Base-by-base conservation (phyloP, 2,888 invertebrate genomes). In the Eutolmus rufibarbis region DNA sequence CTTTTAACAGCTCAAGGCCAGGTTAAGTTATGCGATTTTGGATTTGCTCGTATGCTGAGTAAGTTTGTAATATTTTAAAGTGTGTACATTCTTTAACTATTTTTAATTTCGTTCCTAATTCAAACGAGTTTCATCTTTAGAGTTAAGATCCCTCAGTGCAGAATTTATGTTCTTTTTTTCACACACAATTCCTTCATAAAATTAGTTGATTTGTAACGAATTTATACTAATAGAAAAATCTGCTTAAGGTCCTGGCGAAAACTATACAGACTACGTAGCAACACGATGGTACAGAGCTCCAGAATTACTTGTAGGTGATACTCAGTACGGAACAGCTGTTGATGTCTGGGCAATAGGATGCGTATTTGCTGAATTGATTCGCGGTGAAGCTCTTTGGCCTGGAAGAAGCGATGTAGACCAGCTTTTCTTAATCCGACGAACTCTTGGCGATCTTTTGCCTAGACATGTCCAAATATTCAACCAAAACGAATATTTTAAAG, bases 321-420 rank as follows among this genome's bases (percentile, higher is more conserved):
- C 98, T 23, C 96, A 96, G 92, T 97, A 97, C 91, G 96, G 97
- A 89, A 95, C 97, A 1, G 96, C 98, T 0, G 93, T 99, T 0
- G 99, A 99, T 92, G 97, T 99, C 5, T 99, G 99, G 99, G 99
- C 99, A 84, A 97, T 99, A 90, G 99, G 97, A 40, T 98, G 97
- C 91, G 97, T 97, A 7, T 96, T 97, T 91, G 97, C 97, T 5
- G 98, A 98, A 92, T 93, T 98, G 86, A 94, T 97, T 85, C 95
- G 96, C 82, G 97, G 98, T 19, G 98, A 98, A 92, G 98, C 98
- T 0, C 91, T 99, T 40, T 99, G 99, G 99, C 99, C 99, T 0
- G 99, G 99, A 57, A 97, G 98, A 92, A 99, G 99, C 46, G 99
- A 99, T 93, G 97, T 99, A 34, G 99, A 99, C 93, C 99, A 99